Percentiles rank a stretch among this genome's conserved stretches.
Evolutionary conservation across 2,888 invertebrate genomes (phyloP).

Genomic region (Schizotus pectinicornis): DNA sequence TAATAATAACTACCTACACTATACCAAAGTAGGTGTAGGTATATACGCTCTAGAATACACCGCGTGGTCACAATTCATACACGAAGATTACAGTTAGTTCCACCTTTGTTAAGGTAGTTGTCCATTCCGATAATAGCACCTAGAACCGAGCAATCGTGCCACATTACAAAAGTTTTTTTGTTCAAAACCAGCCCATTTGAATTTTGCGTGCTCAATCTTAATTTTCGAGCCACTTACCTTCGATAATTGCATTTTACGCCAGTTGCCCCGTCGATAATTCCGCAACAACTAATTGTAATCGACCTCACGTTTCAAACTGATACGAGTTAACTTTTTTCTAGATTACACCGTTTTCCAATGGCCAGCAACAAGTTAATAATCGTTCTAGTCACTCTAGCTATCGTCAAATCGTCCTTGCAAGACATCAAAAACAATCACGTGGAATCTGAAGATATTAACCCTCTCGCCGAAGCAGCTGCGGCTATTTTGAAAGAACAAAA

Average conservation of each 20-base stretch:
- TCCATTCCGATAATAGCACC: too few species aligned
- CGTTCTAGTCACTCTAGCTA: conserved; percentile 40
- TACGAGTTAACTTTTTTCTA: conserved; percentile 2
- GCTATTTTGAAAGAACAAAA: conserved; percentile 65
- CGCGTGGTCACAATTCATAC: background rate
- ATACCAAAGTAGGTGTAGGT: too few species aligned
- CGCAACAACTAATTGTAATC: background rate
- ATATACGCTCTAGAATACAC: too few species aligned
- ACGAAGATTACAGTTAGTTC: background rate
- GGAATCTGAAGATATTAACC: conserved; percentile 64
- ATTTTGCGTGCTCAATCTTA: too few species aligned
- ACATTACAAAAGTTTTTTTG: background rate
- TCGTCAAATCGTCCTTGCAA: conserved; percentile 34
- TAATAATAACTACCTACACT: too few species aligned
- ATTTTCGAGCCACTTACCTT: too few species aligned
- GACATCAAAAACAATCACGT: conserved; percentile 49
- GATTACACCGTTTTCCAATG: conserved; percentile 7
- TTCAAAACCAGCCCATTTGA: too few species aligned
- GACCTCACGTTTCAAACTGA: background rate
- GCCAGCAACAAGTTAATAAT: background rate
- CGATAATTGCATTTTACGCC: conserved; percentile 1
- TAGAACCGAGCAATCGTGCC: too few species aligned
- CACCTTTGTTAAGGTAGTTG: background rate
- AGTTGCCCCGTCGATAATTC: background rate
- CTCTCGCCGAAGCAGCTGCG: conserved; percentile 72